Evolutionary conservation across 2,797 vertebrate species (phyloP).

Genomic region (Taeniopygia guttata): DNA sequence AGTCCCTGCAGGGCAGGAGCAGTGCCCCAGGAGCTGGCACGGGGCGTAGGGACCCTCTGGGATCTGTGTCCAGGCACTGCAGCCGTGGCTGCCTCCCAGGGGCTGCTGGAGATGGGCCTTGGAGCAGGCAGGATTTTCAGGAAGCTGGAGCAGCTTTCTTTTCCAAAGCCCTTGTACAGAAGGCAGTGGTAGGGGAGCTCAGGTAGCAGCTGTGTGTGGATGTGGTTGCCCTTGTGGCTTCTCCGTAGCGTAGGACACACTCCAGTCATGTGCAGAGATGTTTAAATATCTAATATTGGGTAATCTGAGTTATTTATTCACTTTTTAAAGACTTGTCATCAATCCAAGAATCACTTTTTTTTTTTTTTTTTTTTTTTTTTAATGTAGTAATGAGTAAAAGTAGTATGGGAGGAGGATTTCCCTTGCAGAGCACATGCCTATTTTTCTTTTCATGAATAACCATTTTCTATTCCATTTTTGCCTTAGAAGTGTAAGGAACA

Average conservation of each 20-base stretch:
- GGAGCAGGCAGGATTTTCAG: not conserved
- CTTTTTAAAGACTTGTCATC: not conserved
- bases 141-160: not conserved
- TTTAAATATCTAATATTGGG: not conserved
- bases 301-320: not conserved
- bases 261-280: not conserved
- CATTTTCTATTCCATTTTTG: not conserved
- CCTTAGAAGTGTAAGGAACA: not conserved
- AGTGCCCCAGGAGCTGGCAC: not conserved
- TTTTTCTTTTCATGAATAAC: not conserved
- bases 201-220: not conserved
- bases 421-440: not conserved
- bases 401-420: not conserved
- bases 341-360: not conserved
- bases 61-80: not conserved
- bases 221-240: not conserved
- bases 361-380: not conserved
- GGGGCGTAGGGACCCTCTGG: not conserved
- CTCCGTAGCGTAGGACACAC: not conserved
- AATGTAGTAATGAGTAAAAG: not conserved
- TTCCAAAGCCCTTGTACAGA: not conserved
- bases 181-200: not conserved
- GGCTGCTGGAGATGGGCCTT: not conserved
- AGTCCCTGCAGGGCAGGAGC: not conserved
- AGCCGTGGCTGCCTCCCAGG: not conserved